phyloP scores from a whole-genome alignment of 2,797 vertebrate genomes.

The Sebastes umbrosus region DNA sequence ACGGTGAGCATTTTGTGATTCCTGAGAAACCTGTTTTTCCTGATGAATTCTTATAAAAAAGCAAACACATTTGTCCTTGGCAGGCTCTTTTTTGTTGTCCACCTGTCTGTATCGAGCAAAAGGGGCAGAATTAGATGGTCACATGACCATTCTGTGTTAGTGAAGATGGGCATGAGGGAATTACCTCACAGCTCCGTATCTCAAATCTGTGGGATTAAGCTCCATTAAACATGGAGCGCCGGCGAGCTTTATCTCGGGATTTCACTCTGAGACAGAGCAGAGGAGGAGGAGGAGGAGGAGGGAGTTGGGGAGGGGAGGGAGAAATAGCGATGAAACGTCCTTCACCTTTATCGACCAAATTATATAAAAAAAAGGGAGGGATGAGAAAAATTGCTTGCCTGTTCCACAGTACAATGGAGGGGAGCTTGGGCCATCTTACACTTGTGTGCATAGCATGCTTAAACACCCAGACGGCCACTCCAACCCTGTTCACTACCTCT shows the following conservation, averaged over 20 bases:
- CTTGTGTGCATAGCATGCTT: conserved; percentile 49
- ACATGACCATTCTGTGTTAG: conserved; percentile 67
- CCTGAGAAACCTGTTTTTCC: background rate
- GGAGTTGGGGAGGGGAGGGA: conserved; percentile 45
- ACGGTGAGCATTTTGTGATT: conserved; percentile 12
- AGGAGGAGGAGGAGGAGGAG: conserved; percentile 55
- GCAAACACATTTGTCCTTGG: conserved; percentile 44
- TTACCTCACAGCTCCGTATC: conserved; percentile 81
- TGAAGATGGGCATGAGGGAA: conserved; percentile 77
- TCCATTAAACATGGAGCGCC: conserved; percentile 84
- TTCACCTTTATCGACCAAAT: conserved; percentile 85
- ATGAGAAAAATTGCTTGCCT: conserved; percentile 75
- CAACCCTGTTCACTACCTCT: conserved; percentile 33
- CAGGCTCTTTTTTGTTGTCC: conserved; percentile 28
- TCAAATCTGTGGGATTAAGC: conserved; percentile 85
- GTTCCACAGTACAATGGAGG: conserved; percentile 53
- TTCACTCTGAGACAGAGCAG: conserved; percentile 78
- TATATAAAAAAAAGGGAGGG: conserved; percentile 65
- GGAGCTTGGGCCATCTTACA: conserved; percentile 47
- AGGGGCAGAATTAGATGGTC: conserved; percentile 51
- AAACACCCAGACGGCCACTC: conserved; percentile 45
- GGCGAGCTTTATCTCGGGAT: conserved; percentile 81
- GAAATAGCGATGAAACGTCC: conserved; percentile 78
- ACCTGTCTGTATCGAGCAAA: conserved; percentile 27
- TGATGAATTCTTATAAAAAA: background rate